Base-by-base conservation (phyloP, 2,888 invertebrate species). In the Thereva unica region DNA sequence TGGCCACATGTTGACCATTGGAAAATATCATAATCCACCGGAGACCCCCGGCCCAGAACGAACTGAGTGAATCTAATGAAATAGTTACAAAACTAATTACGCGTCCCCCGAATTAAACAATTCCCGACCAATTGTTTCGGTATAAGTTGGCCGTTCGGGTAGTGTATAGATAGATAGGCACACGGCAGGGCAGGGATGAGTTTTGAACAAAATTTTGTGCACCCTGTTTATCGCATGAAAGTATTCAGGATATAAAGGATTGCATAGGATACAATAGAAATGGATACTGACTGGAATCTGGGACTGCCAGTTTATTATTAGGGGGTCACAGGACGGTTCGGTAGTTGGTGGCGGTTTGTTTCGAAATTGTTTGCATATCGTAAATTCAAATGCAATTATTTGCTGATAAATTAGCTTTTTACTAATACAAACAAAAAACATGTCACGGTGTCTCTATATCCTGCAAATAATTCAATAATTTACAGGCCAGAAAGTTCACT, bases 341-440 rank as follows among this genome's bases (percentile, higher is more conserved):
- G 10, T 5, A 47, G 10, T n/a, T 47, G 47, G 47, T 10, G 47
- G 50, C 5, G 50, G 12, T 50, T 50, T 47, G 23, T 12, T 40
- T 40, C 9, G 45, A 49, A 37, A 50, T 61, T 61, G 61, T 61
- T 61, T 49, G 61, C 61, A 49, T 49, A 65, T 68, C 66, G 66
- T 63, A 59, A 66, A 67, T 61, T 66, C 64, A 67, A 68, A 64
- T 57, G 57, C 63, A 67, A 66, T 68, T 56, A 67, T 68, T 68
- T 68, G 68, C 57, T 67, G 66, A 68, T 68, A 68, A 68, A 68
- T 68, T 68, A 68, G 55, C 64, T 57, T 68, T 64, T 64, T 64
- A 64, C 53, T 54, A 53, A 64, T 42, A 64, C 64, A 53, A 53
- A 64, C 53, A 64, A 53, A n/a, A 64, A 52, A 42, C 53, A 64